Evolutionary conservation across 2,113 vertebrate species (phyloP).

Genomic region (Megalops atlanticus): DNA sequence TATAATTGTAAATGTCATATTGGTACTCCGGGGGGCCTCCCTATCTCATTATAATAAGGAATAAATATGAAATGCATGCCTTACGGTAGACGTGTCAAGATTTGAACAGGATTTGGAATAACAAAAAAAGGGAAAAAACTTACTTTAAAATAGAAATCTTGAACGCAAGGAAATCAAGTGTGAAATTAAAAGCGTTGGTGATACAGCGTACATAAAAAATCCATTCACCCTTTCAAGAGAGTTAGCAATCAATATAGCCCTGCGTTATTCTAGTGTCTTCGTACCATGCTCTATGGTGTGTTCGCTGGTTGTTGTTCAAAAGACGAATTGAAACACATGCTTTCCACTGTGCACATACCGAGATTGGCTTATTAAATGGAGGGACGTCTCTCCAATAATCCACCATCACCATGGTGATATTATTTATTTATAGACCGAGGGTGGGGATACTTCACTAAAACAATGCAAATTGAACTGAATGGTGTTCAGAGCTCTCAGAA

Average conservation of each 20-base stretch:
- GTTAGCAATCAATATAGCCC: constrained; percentile 24
- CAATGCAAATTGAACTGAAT: background rate
- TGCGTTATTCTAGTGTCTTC: constrained; percentile 5
- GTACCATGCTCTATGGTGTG: background rate
- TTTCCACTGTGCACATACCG: background rate
- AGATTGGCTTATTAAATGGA: background rate
- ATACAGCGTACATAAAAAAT: constrained; percentile 13
- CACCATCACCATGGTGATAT: background rate
- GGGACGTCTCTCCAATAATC: background rate
- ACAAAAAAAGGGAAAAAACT: background rate
- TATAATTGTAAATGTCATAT: background rate
- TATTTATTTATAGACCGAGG: background rate
- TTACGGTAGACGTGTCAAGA: background rate
- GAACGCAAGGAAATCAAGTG: constrained; percentile 28
- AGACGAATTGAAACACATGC: background rate
- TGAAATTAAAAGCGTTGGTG: constrained; percentile 31
- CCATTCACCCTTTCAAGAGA: constrained; percentile 12
- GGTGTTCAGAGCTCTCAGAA: background rate
- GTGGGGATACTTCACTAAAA: background rate
- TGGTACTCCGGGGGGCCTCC: background rate
- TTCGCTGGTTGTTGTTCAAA: constrained; percentile 9
- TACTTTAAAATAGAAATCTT: constrained; percentile 16
- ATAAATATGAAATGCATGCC: background rate
- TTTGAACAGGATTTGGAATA: background rate
- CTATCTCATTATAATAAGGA: constrained; percentile 1